Base-by-base conservation (phyloP, 92 coral and sea anemone species). In the Plumapathes pennacea region DNA sequence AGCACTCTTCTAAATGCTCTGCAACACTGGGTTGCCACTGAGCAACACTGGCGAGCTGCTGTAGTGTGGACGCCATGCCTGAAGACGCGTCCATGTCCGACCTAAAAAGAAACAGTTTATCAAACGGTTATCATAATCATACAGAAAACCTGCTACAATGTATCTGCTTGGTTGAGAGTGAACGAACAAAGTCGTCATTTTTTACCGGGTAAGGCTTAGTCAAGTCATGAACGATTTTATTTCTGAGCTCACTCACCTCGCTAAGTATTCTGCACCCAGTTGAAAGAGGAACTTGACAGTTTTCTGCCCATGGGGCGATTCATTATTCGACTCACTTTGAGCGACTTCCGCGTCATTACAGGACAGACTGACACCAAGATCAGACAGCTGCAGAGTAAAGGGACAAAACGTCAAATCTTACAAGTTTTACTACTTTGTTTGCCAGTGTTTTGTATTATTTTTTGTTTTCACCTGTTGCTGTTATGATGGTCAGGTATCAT, bases 221-320 rank as follows among this genome's bases (percentile, higher is more conserved):
- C n/a, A n/a, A n/a, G n/a, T n/a, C n/a, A n/a, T n/a, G n/a, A n/a
- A n/a, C n/a, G n/a, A n/a, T n/a, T n/a, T n/a, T n/a, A n/a, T n/a
- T n/a, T 22, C 12, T 22, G 26, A 25, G 9, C 2, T 2, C 1
- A 54, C 73, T 46, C 22, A 88, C 97, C 90, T 87, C 44, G 89
- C 89, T 22, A 92, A 47, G 60, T 86, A 92, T n/a, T 92, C 98
- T 12, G 98, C 98, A 38, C 98, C 98, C 32, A 92, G 90, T n/a
- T 81, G 87, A 41, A 90, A 90, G 20, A 92, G 86, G 41, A 78
- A 89, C 42, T 78, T 85, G 4, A 88, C 90, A 39, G 96, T 84
- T 23, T 58, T 74, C 34, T 73, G 62, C 1, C 98, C 98, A 14
- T 65, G 69, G 8, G 60, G 57, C 9, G 17, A 71, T 23, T 77